Evolutionary conservation across 2,113 vertebrate species (phyloP), one percentile per base, ranked within the genome.

Genomic region (Salvelinus alpinus): DNA sequence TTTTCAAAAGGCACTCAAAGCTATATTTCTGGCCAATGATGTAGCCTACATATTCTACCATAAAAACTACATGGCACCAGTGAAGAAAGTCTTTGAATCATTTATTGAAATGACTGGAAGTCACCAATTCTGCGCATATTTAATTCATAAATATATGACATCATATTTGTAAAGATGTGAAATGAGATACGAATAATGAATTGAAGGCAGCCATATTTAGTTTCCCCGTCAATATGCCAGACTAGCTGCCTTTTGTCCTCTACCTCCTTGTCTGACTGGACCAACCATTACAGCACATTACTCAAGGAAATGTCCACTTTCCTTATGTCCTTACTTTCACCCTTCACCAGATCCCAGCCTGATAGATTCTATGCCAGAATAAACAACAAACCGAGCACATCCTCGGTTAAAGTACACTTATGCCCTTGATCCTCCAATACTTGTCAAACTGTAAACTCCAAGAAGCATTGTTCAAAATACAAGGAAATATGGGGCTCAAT

Each of bases 131-230:
- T 62, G 59, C n/a, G 9, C 59, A 62, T 62, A 62, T n/a, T 62
- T 62, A 62, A 62, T 62, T 62, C 59, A 62, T 62, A 62, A 22
- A 22, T 62, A 22, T 62, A n/a, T 22, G 59, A 62, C 59, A 62
- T 62, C 59, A 62, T 62, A 2, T 62, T 13, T 22, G 59, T 62
- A 62, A 62, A 62, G n/a, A 16, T 22, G n/a, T 62, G 18, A 54
- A 54, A 54, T 54, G 38, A 44, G 38, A 44, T 54, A 18, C 14
- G 5, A 18, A 54, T 18, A 54, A 54, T 18, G 14, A 54, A 18
- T 54, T 18, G 16, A 54, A 7, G 51, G 51, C 14, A 54, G 51
- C 51, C 16, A 5, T 54, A 18, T 54, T 54, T 54, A 18, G 51
- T 54, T 14, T 18, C 51, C 51, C 18, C 51, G 51, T 54, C 51